Evolutionary conservation across 2,113 vertebrate genomes (phyloP), one percentile per base, ranked within the genome.

Genomic region (Bubo scandiacus): DNA sequence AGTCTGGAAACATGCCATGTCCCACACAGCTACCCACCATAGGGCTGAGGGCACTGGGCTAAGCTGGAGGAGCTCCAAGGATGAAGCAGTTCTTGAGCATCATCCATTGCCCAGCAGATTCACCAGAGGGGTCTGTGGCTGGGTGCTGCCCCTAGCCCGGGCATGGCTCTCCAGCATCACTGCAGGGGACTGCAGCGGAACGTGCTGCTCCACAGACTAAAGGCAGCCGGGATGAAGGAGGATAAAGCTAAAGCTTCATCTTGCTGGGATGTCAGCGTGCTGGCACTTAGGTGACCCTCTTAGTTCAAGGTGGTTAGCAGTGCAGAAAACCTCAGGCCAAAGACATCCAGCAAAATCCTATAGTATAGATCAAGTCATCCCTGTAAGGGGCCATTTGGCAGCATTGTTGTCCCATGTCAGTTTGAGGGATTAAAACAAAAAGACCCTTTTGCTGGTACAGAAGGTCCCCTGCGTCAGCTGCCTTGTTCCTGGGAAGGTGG

Each of bases 61-160:
- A 42, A 29, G 8, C n/a, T 47, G 55, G 43, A 74, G 42, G 27
- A 67, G 62, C 47, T 54, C 79, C 80, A 55, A 26, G 75, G 38
- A 20, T 32, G 62, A 42, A 49, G 45, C 19, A 55, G 25, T 9
- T 5, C 71, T 34, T 10, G 52, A 89, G 52, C 62, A 80, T 47
- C 4, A 12, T 23, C 45, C 54, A 1, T 1, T 40, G 22, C 30
- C 49, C 61, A 15, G 0, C 0, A 2, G n/a, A n/a, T 43, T 65
- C 23, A n/a, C 43, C 13, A 9, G 34, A 65, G 26, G 14, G 27
- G 42, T 27, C n/a, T 3, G 4, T 30, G n/a, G 10, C 29, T n/a
- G 22, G 1, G 2, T 15, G 58, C 67, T 83, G 77, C 11, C 36
- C 45, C n/a, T 2, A 11, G 52, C 7, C 7, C 2, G 52, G 32